Conservation (phyloP, 2,113 vertebrate species). For the Boulengeromyrus knoepffleri region DNA sequence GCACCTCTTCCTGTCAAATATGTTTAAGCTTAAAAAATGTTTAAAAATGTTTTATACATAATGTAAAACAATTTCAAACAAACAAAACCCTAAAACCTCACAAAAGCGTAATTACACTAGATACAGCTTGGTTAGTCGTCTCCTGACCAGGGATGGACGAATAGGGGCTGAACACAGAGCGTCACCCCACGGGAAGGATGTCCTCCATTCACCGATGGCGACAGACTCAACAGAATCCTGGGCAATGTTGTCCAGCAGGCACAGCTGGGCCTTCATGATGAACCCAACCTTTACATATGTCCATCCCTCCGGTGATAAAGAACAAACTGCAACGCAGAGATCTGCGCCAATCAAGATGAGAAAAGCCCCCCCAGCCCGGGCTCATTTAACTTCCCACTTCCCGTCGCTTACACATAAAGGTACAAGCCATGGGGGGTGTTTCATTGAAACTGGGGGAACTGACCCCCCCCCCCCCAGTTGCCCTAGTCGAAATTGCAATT, state of each 20-base stretch:
- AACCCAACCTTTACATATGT: not conserved
- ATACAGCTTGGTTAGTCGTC: not conserved
- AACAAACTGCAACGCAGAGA: not conserved
- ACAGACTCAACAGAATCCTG: conserved; percentile 38
- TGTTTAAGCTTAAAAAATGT: not conserved
- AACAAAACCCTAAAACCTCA: not conserved
- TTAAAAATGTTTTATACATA: not conserved
- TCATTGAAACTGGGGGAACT: no score
- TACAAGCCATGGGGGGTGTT: not conserved
- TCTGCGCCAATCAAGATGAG: not conserved
- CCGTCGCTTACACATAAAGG: not conserved
- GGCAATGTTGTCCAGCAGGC: conserved; percentile 42
- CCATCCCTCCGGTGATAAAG: not conserved
- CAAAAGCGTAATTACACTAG: not conserved
- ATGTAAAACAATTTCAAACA: not conserved
- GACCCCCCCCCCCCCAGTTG: no score
- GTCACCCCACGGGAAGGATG: conserved; percentile 29
- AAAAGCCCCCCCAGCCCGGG: not conserved
- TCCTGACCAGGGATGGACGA: conserved; percentile 2
- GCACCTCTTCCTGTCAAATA: not conserved
- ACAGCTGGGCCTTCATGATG: conserved; percentile 20
- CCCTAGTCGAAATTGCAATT: not conserved
- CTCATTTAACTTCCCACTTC: not conserved
- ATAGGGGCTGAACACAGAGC: conserved; percentile 18
- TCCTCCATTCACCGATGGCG: conserved; percentile 39